Conservation (phyloP, 2,113 vertebrate species). For the Chloropsis cyanopogon region DNA sequence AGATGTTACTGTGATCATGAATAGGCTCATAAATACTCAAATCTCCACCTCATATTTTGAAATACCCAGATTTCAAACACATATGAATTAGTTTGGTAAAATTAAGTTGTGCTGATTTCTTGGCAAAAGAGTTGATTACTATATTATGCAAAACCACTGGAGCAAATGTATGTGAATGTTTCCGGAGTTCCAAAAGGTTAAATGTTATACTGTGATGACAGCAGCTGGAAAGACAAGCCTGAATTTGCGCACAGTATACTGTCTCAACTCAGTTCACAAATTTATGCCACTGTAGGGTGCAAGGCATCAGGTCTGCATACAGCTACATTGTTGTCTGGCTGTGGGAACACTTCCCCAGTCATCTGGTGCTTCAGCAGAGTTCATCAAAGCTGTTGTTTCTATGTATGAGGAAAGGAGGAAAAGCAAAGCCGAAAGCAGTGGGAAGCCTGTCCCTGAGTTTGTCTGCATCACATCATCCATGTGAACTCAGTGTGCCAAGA, state of each 20-base stretch:
- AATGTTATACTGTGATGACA: background rate
- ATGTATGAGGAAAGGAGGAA: background rate
- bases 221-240: background rate
- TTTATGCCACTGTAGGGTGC: too few species aligned
- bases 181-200: background rate
- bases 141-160: background rate
- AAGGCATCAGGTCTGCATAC: background rate
- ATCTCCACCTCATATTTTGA: background rate
- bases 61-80: background rate
- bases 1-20: background rate
- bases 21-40: background rate
- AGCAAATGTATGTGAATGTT: background rate
- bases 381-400: background rate
- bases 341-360: background rate
- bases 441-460: background rate
- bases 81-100: background rate
- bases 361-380: background rate
- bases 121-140: background rate
- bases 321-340: background rate
- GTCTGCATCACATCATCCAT: rapidly evolving
- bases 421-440: background rate
- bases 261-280: background rate
- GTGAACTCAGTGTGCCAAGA: background rate
- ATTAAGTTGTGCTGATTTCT: background rate
- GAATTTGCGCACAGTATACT: background rate